These are phyloP conservation scores for Cephus cinctus DNA, from an alignment of 1,140 invertebrate genomes.

Conservation along the genomic window DNA sequence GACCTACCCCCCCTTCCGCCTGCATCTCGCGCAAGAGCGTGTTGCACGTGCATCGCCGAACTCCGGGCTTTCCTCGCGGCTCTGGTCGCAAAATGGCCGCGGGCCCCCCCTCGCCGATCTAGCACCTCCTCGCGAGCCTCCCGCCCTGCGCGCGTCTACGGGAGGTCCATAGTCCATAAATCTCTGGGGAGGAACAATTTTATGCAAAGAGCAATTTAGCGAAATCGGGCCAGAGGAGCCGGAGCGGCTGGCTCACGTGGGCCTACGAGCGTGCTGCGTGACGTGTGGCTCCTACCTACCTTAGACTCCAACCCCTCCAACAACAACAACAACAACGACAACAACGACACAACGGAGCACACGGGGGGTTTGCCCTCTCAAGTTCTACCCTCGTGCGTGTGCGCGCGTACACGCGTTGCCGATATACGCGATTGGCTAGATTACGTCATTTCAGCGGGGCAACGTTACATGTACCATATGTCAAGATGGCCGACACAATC, in stretches of 20 bases:
- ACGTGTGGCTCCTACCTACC: not conserved
- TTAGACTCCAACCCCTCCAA: conserved; percentile 6
- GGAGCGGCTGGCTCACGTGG: not conserved
- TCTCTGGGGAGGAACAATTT: conserved; percentile 23
- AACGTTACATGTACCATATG: conserved; percentile 27
- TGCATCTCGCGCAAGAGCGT: too few species aligned
- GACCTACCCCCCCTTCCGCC: too few species aligned
- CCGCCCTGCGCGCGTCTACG: conserved; percentile 13
- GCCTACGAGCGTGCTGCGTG: not conserved
- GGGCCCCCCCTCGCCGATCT: too few species aligned
- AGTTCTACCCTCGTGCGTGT: conserved; percentile 17
- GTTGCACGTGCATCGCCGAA: too few species aligned
- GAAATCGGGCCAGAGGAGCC: conserved; percentile 19
- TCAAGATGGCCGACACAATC: conserved; percentile 32
- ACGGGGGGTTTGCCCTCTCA: not conserved
- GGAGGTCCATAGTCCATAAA: conserved; percentile 15
- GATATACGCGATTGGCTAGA: conserved; percentile 27
- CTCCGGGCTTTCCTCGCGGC: too few species aligned
- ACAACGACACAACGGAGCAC: too few species aligned
- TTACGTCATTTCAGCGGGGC: conserved; percentile 26
- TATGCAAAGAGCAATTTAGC: conserved; percentile 20
- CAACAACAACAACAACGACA: too few species aligned
- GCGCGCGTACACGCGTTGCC: conserved; percentile 16
- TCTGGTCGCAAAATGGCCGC: too few species aligned
- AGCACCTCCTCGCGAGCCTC: too few species aligned